Percentiles rank a stretch among this genome's conserved stretches.
These are phyloP conservation scores for Epizoanthus rinbou DNA, from an alignment of 92 coral and sea anemone genomes.

Conservation along the genomic window DNA sequence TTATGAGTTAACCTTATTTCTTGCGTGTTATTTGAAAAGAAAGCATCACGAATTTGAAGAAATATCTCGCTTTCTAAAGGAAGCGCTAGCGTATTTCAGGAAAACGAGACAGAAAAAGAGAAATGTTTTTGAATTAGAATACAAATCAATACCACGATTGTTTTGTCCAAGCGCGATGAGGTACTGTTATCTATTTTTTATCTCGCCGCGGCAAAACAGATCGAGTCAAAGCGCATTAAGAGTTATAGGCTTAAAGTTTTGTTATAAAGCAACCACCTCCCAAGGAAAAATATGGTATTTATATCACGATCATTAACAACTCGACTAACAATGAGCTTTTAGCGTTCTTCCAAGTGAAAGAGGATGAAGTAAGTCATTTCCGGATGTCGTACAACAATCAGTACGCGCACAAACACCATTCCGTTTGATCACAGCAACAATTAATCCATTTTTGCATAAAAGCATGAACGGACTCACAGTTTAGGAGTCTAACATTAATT, in stretches of 20 bases:
- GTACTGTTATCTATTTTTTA: not conserved
- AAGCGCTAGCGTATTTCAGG: not conserved
- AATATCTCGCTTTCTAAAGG: not conserved
- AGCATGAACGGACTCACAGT: not conserved
- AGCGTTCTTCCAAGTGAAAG: no score
- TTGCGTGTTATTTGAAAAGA: not conserved
- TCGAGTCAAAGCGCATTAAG: not conserved
- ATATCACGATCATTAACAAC: constrained; percentile 13
- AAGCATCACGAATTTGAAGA: constrained; percentile 15
- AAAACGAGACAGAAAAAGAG: not conserved
- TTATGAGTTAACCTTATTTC: not conserved
- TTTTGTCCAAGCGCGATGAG: no score
- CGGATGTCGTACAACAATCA: not conserved
- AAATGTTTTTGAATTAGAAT: not conserved
- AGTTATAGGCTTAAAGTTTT: not conserved
- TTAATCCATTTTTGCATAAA: constrained; percentile 2
- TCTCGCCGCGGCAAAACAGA: not conserved
- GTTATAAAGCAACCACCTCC: constrained; percentile 1
- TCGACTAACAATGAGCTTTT: not conserved
- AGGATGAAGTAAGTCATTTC: constrained; percentile 12
- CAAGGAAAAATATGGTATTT: not conserved
- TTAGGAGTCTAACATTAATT: constrained; percentile 13
- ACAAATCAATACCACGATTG: no score
- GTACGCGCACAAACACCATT: not conserved
- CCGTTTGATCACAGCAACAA: constrained; percentile 1